A percentile compares a stretch with the other conserved stretches of the same genome.
phyloP scores from a whole-genome alignment of 2,888 invertebrate species.

The Hypercompe scribonia region DNA sequence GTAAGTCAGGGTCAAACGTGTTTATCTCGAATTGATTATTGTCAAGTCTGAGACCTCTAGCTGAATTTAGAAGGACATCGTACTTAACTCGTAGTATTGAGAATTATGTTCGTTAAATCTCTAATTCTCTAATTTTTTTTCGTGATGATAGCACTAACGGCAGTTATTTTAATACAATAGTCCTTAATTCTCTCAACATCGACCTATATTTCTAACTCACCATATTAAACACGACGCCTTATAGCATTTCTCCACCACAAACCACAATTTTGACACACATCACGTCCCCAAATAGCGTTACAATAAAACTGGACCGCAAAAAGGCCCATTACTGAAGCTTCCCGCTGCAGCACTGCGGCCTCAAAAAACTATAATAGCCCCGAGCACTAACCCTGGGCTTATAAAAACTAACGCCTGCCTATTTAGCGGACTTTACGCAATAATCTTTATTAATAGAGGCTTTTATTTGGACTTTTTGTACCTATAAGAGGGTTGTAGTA shows the following conservation, averaged over 20 bases:
- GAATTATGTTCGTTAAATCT: too few species aligned
- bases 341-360: slow-evolving; percentile 31
- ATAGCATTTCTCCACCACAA: slow-evolving; percentile 3
- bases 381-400: slow-evolving; percentile 25
- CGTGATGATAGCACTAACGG: background rate
- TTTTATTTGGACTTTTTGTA: slow-evolving; percentile 33
- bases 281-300: slow-evolving; percentile 34
- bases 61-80: too few species aligned
- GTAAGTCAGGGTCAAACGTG: too few species aligned
- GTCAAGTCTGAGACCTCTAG: too few species aligned
- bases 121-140: background rate
- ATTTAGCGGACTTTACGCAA: slow-evolving; percentile 32
- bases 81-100: too few species aligned
- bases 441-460: slow-evolving; percentile 50
- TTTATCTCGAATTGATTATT: too few species aligned
- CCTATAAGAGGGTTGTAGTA: slow-evolving; percentile 19
- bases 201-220: background rate
- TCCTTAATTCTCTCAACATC: background rate
- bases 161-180: background rate
- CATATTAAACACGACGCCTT: background rate
- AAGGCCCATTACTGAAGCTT: slow-evolving; percentile 28
- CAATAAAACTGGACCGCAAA: slow-evolving; percentile 38
- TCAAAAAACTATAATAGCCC: slow-evolving; percentile 33
- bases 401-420: slow-evolving; percentile 26
- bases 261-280: slow-evolving; percentile 22